A percentile compares a stretch with the other conserved stretches of the same genome.
Conservation (phyloP, 1,140 invertebrate species). For the Cotesia vestalis region DNA sequence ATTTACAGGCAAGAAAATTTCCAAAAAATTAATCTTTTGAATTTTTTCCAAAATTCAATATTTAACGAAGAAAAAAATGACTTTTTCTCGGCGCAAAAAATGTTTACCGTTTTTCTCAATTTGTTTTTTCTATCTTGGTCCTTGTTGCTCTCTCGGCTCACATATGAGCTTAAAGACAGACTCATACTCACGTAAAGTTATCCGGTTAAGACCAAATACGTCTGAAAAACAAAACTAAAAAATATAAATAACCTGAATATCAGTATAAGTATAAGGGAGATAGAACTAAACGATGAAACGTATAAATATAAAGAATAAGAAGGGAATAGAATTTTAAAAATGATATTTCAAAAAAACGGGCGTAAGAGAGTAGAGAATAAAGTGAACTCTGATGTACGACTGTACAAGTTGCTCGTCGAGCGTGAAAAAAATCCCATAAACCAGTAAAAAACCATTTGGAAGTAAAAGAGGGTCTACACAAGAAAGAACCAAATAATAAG, state of each 20-base stretch:
- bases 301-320: constrained; percentile 26
- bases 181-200: no score
- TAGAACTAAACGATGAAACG: neutral
- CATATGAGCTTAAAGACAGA: no score
- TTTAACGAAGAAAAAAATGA: no score
- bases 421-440: constrained; percentile 67
- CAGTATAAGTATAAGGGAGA: constrained; percentile 36
- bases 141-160: no score
- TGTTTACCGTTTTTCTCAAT: no score
- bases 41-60: no score
- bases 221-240: constrained; percentile 22
- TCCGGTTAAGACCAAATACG: neutral
- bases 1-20: no score
- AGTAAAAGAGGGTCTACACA: constrained; percentile 47
- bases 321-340: neutral
- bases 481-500: constrained; percentile 34
- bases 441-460: constrained; percentile 63
- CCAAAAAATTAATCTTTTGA: no score
- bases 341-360: constrained; percentile 25
- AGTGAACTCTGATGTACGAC: constrained; percentile 61
- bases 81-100: no score
- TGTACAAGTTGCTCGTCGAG: constrained; percentile 61
- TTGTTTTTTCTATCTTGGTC: no score
- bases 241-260: constrained; percentile 33
- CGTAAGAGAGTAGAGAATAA: constrained; percentile 13